Conservation (phyloP, 2,888 invertebrate species). For the Drosophila rubida region DNA sequence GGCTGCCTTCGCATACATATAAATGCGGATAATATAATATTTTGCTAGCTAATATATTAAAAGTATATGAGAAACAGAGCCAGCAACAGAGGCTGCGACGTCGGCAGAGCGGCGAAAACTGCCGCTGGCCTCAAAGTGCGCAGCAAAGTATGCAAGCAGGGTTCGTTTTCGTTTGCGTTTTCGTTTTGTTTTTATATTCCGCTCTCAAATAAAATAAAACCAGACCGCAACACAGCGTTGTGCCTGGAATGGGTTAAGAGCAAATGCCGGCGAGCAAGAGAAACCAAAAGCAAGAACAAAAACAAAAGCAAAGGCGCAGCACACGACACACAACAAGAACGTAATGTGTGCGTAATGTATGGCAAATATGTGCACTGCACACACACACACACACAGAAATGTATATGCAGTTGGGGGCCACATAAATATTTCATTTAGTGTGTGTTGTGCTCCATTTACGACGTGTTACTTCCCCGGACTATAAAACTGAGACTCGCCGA, state of each 20-base stretch:
- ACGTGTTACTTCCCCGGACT: conserved; percentile 63
- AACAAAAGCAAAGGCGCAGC: conserved; percentile 43
- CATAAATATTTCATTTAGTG: conserved; percentile 78
- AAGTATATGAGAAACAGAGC: conserved; percentile 48
- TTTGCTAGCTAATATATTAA: conserved; percentile 79
- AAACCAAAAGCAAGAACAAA: too few species aligned
- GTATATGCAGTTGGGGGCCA: conserved; percentile 30
- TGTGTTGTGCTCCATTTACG: conserved; percentile 73
- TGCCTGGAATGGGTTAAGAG: conserved; percentile 47
- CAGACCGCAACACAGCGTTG: conserved; percentile 53
- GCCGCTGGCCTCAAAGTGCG: conserved; percentile 71
- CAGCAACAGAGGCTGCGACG: not conserved
- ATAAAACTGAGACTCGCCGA: conserved; percentile 35
- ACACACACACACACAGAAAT: conserved; percentile 33
- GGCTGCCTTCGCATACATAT: conserved; percentile 38
- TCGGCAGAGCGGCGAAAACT: conserved; percentile 26
- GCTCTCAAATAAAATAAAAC: conserved; percentile 31
- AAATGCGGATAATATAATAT: conserved; percentile 71
- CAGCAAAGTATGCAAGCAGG: conserved; percentile 62
- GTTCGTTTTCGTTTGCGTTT: too few species aligned
- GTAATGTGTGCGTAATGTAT: conserved; percentile 78
- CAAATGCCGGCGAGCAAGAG: conserved; percentile 32
- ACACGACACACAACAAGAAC: conserved; percentile 53
- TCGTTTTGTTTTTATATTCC: conserved; percentile 7
- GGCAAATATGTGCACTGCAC: conserved; percentile 67